phyloP scores from a whole-genome alignment of 2,888 invertebrate genomes.

The Strigamia transsilvanica region DNA sequence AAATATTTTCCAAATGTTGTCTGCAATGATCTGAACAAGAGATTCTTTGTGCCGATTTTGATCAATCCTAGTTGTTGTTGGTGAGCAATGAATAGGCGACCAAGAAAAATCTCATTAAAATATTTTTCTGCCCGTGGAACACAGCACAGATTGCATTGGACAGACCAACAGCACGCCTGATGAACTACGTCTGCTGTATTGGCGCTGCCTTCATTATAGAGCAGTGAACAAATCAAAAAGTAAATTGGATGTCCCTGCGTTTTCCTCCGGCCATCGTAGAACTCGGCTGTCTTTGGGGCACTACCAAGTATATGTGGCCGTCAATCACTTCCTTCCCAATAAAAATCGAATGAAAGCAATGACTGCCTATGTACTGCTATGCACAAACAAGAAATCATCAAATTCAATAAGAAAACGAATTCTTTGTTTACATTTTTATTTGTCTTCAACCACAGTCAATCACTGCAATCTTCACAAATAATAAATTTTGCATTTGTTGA shows the following conservation, averaged over 20 bases:
- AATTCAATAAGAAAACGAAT: not conserved
- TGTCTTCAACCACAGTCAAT: not conserved
- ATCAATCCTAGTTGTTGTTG: conserved; percentile 32
- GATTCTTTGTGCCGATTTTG: not conserved
- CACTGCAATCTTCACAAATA: no score
- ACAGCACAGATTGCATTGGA: conserved; percentile 25
- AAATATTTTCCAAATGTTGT: not conserved
- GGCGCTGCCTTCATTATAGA: conserved; percentile 44
- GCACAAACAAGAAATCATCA: not conserved
- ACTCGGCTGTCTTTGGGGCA: conserved; percentile 27
- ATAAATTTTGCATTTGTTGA: no score
- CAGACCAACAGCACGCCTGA: conserved; percentile 38
- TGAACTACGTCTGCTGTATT: conserved; percentile 28
- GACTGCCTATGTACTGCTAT: not conserved
- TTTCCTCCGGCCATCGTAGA: conserved; percentile 26
- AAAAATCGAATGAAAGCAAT: conserved; percentile 40
- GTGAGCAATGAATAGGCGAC: not conserved
- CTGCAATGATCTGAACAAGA: conserved; percentile 17
- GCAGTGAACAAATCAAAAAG: conserved; percentile 43
- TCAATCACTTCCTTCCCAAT: conserved; percentile 26
- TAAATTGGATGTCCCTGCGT: conserved; percentile 28
- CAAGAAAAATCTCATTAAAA: conserved; percentile 42
- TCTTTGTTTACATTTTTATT: not conserved
- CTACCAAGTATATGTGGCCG: conserved; percentile 16
- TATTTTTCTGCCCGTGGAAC: conserved; percentile 29